phyloP scores from a whole-genome alignment of 1,140 invertebrate species.

The Holcopasites calliopsidis region DNA sequence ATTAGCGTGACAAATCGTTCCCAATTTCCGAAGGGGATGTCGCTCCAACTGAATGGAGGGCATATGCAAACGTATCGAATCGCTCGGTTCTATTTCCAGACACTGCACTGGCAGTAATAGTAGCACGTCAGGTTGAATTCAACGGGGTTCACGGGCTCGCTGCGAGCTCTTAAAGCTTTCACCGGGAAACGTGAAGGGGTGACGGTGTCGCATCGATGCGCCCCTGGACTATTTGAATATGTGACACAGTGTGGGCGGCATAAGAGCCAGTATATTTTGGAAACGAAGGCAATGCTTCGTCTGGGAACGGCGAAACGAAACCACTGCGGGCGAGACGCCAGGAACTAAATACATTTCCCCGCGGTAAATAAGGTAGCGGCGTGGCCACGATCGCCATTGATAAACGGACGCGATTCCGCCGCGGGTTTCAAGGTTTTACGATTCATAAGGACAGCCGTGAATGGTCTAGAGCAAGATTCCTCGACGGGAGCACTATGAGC shows the following conservation, averaged over 20 bases:
- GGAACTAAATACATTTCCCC: conserved; percentile 44
- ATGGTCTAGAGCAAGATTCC: not conserved
- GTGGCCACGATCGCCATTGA: conserved; percentile 33
- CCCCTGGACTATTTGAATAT: conserved; percentile 51
- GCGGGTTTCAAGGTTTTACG: conserved; percentile 39
- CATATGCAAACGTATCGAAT: too few species aligned
- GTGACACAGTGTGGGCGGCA: conserved; percentile 16
- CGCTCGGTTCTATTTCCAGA: not conserved
- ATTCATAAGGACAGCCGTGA: conserved; percentile 28
- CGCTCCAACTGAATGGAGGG: too few species aligned
- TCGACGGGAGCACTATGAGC: too few species aligned
- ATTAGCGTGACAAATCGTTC: too few species aligned
- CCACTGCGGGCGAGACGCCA: conserved; percentile 50
- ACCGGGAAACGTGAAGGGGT: not conserved
- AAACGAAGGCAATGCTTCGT: conserved; percentile 65
- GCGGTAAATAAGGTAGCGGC: conserved; percentile 33
- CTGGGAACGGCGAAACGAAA: conserved; percentile 54
- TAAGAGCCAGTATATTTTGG: conserved; percentile 64
- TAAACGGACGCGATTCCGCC: conserved; percentile 27
- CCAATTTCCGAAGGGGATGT: too few species aligned
- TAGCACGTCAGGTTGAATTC: not conserved
- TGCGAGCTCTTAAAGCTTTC: too few species aligned
- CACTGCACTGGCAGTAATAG: too few species aligned
- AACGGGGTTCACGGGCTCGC: not conserved
- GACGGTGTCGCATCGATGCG: not conserved